Base-by-base conservation (phyloP, 1,140 invertebrate genomes). In the Thaumatotibia leucotreta region DNA sequence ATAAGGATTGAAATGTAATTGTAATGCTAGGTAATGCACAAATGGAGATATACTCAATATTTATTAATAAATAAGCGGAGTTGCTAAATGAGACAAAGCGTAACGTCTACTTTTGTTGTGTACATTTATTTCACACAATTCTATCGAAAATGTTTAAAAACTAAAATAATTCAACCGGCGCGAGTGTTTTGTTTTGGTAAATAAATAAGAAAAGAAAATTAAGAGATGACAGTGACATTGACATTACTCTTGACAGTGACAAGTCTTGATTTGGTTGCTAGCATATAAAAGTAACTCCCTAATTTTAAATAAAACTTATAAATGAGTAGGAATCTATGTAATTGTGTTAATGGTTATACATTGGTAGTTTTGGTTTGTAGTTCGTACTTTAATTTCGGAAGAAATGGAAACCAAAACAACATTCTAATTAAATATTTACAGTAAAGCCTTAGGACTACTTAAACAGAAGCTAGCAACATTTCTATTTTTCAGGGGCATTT, bases 131-230 rank as follows among this genome's bases (percentile, higher is more conserved):
- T 6, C 20, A 20, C 1, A 9, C 6, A 45, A 20, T 61, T 9
- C n/a, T 61, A 8, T n/a, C 5, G 27, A 2, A 33, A 45, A 63
- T 65, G 31, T 65, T 35, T 52, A 58, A 29, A 65, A 52, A 65
- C 63, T 5, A 39, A 17, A 14, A 14, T 0, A 17, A 39, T 14
- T 14, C 6, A 14, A 39, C 35, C 35, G 35, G 35, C 4, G 0
- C 35, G 4, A 14, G 11, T 39, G 35, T 39, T 39, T 39, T 39
- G 35, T 39, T 39, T 39, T 39, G n/a, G 5, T 32, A 32, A 3
- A 9, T 32, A 0, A 32, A 32, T 33, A n/a, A 33, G 10, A 33
- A 33, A 11, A 4, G 2, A 29, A 29, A 29, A 29, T 29, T 29
- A 2, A 29, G 27, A 29, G 6, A 29, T 29, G 27, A 29, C 27